Evolutionary conservation across 2,113 vertebrate species (phyloP), one percentile per base, ranked within the genome.

Genomic region (Polypterus bichir): DNA sequence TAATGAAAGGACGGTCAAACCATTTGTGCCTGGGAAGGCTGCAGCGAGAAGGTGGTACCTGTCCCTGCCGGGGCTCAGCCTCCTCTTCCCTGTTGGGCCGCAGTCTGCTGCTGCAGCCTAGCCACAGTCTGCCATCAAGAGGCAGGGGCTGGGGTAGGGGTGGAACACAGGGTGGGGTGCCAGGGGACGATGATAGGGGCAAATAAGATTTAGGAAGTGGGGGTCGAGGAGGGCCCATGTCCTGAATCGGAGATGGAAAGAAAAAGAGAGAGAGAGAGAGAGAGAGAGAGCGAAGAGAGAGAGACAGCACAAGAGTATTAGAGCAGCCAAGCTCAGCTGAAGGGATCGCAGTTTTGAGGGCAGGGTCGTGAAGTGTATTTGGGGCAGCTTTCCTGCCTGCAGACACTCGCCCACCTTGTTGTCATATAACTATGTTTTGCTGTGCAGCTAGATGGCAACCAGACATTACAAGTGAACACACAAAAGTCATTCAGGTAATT

Each of bases 141-240:
- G 92, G 89, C 66, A 89, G 85, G 65, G 83, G 84, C 27, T 78
- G 86, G 69, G 92, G 89, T 66, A 89, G 61, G 61, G 81, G 73
- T 11, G 76, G 79, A 52, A 76, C 62, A 8, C 79, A 82, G 49
- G 82, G 81, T 77, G 91, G 89, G 62, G 89, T 78, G 55, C 81
- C 79, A 62, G 79, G 78, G 86, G 87, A 88, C 74, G 88, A 75
- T 54, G 94, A 92, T 88, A 97, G 75, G 75, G 90, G 94, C 4
- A 86, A 83, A 81, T 97, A 98, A 71, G 92, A 94, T 83, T 92
- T 94, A 72, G 95, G 95, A 68, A 97, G 94, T 72, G 95, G 95
- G 70, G 95, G 95, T 76, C 95, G 86, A 61, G 94, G 94, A 46
- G 95, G 94, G 65, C 89, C 88, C 7, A 83, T 82, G 69, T 98